Evolutionary conservation across 2,797 vertebrate genomes (phyloP).

Genomic region (Apodemus agrarius): DNA sequence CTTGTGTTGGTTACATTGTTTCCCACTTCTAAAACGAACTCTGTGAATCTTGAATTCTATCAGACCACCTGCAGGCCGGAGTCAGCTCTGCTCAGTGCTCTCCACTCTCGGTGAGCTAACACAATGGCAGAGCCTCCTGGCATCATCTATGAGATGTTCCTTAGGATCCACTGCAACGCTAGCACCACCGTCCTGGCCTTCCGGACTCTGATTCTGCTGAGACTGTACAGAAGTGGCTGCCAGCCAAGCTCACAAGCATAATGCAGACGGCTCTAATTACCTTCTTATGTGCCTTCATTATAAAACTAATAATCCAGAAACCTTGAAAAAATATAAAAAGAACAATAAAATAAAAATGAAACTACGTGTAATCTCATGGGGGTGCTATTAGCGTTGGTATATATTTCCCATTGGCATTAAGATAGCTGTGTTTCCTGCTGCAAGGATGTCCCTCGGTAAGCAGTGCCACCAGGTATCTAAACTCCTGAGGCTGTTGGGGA

Average conservation of each 20-base stretch:
- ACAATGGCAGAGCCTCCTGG: not conserved
- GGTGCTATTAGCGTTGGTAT: not conserved
- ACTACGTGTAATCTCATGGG: not conserved
- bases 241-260: not conserved
- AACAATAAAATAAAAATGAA: slow-evolving; percentile 10
- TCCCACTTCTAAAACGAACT: not conserved
- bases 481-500: not conserved
- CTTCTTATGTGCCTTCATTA: not conserved
- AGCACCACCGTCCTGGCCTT: no score
- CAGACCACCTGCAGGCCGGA: not conserved
- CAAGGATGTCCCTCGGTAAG: no score
- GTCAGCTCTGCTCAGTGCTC: not conserved
- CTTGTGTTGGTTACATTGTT: not conserved
- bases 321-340: slow-evolving; percentile 33
- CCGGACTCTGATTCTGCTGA: not conserved
- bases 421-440: not conserved
- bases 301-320: slow-evolving; percentile 44
- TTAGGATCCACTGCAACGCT: not conserved
- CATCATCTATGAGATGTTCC: not conserved
- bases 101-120: not conserved
- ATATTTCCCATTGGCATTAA: not conserved
- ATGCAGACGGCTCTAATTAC: slow-evolving; percentile 24
- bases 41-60: slow-evolving; percentile 37
- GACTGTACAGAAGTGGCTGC: not conserved
- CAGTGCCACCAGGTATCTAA: no score